These are phyloP conservation scores for Drosophila tropicalis DNA, from an alignment of 1,140 invertebrate genomes.

Conservation along the genomic window DNA sequence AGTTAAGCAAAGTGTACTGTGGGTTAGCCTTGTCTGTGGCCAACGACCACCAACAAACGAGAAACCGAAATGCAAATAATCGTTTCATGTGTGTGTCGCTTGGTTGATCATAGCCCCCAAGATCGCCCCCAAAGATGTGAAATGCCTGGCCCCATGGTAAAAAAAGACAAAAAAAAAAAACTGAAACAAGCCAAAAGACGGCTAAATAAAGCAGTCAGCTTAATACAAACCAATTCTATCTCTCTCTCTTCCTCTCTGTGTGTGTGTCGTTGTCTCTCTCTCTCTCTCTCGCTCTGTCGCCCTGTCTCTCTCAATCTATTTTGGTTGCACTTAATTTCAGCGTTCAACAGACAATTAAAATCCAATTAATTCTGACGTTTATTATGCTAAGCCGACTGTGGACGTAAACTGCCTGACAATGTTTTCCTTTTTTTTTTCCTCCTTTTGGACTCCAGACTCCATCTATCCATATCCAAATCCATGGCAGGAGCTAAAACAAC, in stretches of 20 bases:
- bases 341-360: slow-evolving; percentile 81
- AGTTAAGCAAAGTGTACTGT: not conserved
- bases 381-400: slow-evolving; percentile 77
- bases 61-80: slow-evolving; percentile 64
- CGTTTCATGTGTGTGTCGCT: slow-evolving; percentile 56
- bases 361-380: slow-evolving; percentile 82
- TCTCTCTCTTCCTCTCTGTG: not conserved
- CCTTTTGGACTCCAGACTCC: slow-evolving; percentile 7
- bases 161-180: slow-evolving; percentile 34
- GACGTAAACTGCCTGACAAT: slow-evolving; percentile 9
- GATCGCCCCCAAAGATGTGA: slow-evolving; percentile 58
- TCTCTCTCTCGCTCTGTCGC: not conserved
- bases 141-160: slow-evolving; percentile 22
- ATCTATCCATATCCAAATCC: not conserved
- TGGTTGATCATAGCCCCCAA: slow-evolving; percentile 76
- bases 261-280: not conserved
- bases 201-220: slow-evolving; percentile 74
- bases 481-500: too few species aligned
- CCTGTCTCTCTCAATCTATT: slow-evolving; percentile 50
- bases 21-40: slow-evolving; percentile 15
- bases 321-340: slow-evolving; percentile 81
- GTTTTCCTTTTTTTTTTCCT: slow-evolving; percentile 4
- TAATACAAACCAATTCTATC: slow-evolving; percentile 38
- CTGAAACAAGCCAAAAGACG: slow-evolving; percentile 29
- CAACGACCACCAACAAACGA: slow-evolving; percentile 38